These are phyloP conservation scores for Calosoma granatense DNA, from an alignment of 1,140 invertebrate genomes.

Conservation along the genomic window DNA sequence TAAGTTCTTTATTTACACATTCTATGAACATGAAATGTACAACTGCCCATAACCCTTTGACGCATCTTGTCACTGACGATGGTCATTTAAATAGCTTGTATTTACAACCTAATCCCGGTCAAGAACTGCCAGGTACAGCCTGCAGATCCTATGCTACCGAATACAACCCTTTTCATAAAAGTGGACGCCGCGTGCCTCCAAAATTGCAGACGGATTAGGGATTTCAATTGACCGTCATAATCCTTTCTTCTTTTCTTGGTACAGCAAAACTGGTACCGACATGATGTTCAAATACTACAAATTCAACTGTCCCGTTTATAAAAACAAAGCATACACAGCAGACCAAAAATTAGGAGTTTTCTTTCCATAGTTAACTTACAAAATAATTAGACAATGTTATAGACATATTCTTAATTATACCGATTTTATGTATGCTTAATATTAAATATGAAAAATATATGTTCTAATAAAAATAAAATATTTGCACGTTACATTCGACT, in stretches of 20 bases:
- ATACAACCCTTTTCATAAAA: neutral
- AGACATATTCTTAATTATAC: neutral
- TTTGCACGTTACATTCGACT: too few relatives aligned
- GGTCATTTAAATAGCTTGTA: neutral
- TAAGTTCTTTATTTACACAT: neutral
- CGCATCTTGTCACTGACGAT: neutral
- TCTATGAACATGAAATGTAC: neutral
- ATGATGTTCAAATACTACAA: neutral
- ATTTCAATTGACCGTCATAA: constrained; percentile 6
- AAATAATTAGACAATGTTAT: neutral
- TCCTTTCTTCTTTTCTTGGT: constrained; percentile 6
- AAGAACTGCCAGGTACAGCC: neutral
- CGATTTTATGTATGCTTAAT: too few relatives aligned
- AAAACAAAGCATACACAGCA: too few relatives aligned
- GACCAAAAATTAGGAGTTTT: neutral
- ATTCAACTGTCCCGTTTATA: neutral
- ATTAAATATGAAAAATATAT: too few relatives aligned
- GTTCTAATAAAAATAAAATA: too few relatives aligned
- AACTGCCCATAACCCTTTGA: neutral
- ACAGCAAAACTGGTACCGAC: neutral
- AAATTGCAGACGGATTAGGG: neutral
- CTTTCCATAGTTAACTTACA: neutral
- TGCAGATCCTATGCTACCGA: neutral
- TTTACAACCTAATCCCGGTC: neutral
- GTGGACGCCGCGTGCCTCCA: neutral